Evolutionary conservation across 37 sponge, comb jelly and placozoan species (phyloP), one percentile per base, ranked within the genome.

Genomic region (Halisarca cf. caerulea): DNA sequence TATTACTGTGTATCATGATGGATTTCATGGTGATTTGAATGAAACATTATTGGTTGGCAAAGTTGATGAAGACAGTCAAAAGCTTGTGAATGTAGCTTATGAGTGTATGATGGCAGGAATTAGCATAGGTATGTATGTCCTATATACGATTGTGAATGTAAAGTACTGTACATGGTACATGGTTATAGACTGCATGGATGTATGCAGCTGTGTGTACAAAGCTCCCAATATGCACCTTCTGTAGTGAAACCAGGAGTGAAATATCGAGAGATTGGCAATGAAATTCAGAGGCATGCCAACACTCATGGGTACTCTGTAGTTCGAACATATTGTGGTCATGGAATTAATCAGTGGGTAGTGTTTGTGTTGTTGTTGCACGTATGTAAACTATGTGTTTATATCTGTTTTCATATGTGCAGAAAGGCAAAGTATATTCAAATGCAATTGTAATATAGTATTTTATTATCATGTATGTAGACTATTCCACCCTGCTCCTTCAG

Each of bases 21-120:
- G 98, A 84, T 95, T 87, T 84, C 98, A 97, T 91, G 98, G 98
- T 47, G 98, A 97, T 59, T 81, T 95, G 44, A 97, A 97, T 68
- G 98, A 97, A 89, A 97, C 98, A 11, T 87, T 95, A 45, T 92
- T 95, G 84, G 94, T 97, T 32, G 98, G 98, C 2, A 85, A 89
- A 15, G 95, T 95, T 20, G 93, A 92, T 61, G 98, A 97, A 58
- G 77, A 60, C 23, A 60, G 85, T 4, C 55, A 84, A 73, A 83
- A 90, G 59, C 82, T 97, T 8, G 94, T 95, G 64, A 51, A 82
- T 60, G 87, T 90, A 17, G 93, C 95, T 1, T 93, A 97, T 32
- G 98, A 97, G 75, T 92, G 95, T 43, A 83, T 97, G 88, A 89
- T 86, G 88, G 78, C 88, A 68, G 98, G 88, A 7, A 94, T 94